Evolutionary conservation across 92 coral and sea anemone genomes (phyloP), one percentile per base, ranked within the genome.

Genomic region (Pocillopora grandis): DNA sequence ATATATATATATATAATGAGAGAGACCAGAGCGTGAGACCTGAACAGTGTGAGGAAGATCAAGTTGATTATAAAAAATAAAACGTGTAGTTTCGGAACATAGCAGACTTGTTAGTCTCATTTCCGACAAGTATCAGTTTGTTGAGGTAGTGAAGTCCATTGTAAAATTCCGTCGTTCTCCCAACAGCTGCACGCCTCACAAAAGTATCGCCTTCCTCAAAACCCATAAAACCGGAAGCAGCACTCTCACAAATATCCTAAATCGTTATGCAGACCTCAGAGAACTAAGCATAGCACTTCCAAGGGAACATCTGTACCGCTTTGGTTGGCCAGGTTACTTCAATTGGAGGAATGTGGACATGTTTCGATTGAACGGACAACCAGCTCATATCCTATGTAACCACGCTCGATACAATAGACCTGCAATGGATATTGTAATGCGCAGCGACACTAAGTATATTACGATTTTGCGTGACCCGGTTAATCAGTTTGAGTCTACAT

Each of bases 191-290:
- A 82, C 72, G 68, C 90, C 94, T 59, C 93, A 94, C 19, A 76
- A 92, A 56, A 89, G 69, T 72, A 77, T 96, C 49, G 95, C 92
- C 35, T 96, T 96, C 80, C 94, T 96, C 23, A 96, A 96, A 87
- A 96, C 99, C 4, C 99, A 96, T 86, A 96, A 96, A 74, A 96
- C 99, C 3, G 99, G 95, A 55, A 94, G 99, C 87, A 94, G 98
- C 57, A 96, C 99, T 2, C 91, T 96, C 2, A 96, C 99, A 2
- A 96, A 96, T 66, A 92, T 96, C 69, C 89, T 96, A 57, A 96
- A 96, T 83, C 95, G 99, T 12, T 96, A 77, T 76, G 99, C 99
- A 15, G 99, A 96, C 75, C 90, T 96, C 66, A 86, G 94, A 77
- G 98, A 96, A 58, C 83, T 96, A 19, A 89, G 76, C 58, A 94